Conservation (phyloP, 2,113 vertebrate genomes). For the Toxotes chatareus region DNA sequence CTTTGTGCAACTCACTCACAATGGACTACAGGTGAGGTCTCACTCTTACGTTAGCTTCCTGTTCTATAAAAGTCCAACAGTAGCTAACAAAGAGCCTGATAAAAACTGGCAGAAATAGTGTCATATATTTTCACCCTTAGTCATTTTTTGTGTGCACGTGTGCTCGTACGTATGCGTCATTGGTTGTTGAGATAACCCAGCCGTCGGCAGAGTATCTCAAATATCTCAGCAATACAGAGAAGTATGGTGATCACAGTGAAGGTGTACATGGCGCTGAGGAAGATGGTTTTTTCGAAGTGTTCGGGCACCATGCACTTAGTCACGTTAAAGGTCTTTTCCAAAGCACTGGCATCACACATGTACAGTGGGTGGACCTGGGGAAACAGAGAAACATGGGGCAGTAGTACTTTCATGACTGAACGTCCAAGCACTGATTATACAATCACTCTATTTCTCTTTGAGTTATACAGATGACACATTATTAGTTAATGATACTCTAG, state of each 20-base stretch:
- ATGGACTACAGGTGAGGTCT: conserved; percentile 46
- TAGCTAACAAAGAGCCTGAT: conserved; percentile 33
- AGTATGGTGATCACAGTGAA: conserved; percentile 90
- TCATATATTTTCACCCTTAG: conserved; percentile 18
- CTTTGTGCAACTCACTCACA: conserved; percentile 34
- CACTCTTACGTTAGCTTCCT: conserved; percentile 32
- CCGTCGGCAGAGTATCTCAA: conserved; percentile 89
- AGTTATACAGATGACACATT: neutral
- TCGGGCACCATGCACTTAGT: conserved; percentile 90
- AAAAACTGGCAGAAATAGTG: conserved; percentile 21
- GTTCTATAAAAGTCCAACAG: conserved; percentile 39
- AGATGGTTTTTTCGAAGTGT: conserved; percentile 94
- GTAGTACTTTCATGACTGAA: neutral
- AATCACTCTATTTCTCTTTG: neutral
- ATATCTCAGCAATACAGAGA: conserved; percentile 88
- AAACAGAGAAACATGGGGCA: conserved; percentile 5
- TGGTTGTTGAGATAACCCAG: conserved; percentile 85
- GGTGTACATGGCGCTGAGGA: conserved; percentile 92
- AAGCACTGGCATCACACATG: conserved; percentile 85
- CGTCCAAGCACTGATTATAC: neutral
- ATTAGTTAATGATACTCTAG: too few relatives aligned
- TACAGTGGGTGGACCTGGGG: conserved; percentile 87
- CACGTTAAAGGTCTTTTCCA: conserved; percentile 85
- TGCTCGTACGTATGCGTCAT: conserved; percentile 57
- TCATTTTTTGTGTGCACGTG: neutral